Percentiles rank a stretch among this genome's conserved stretches.
Evolutionary conservation across 2,797 vertebrate genomes (phyloP).

Genomic region (Triplophysa yarkandensis): DNA sequence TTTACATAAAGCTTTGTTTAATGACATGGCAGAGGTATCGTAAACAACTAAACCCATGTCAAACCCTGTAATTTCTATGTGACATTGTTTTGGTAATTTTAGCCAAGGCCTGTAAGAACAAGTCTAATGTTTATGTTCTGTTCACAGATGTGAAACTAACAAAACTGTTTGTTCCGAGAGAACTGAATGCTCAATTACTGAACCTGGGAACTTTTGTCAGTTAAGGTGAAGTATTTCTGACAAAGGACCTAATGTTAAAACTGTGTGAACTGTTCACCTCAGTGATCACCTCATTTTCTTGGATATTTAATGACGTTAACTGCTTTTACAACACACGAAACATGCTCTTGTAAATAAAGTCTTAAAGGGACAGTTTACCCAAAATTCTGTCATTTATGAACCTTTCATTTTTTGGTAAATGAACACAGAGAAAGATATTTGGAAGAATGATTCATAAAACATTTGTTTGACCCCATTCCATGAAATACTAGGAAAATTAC

Average conservation of each 20-base stretch:
- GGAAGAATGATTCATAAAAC: no score
- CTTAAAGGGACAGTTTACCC: no score
- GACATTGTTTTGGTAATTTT: background rate
- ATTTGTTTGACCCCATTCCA: no score
- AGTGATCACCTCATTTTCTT: background rate
- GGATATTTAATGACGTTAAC: no score
- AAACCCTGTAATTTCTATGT: background rate
- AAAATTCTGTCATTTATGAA: no score
- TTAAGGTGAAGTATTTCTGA: background rate
- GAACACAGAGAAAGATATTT: no score
- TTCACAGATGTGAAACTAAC: background rate
- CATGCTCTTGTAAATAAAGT: no score
- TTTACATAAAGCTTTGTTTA: background rate
- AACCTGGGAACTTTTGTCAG: background rate
- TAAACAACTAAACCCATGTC: background rate
- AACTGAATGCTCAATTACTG: background rate
- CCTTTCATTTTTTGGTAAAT: no score
- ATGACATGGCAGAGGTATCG: background rate
- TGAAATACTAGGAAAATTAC: no score
- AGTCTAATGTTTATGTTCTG: background rate
- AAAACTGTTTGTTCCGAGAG: background rate
- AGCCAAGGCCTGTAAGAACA: background rate
- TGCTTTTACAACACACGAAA: no score
- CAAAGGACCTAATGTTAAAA: background rate
- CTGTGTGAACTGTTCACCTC: background rate